A percentile compares a stretch with the other conserved stretches of the same genome.
Conservation (phyloP, 2,888 invertebrate species). For the Hirtodrosophila trivittata region DNA sequence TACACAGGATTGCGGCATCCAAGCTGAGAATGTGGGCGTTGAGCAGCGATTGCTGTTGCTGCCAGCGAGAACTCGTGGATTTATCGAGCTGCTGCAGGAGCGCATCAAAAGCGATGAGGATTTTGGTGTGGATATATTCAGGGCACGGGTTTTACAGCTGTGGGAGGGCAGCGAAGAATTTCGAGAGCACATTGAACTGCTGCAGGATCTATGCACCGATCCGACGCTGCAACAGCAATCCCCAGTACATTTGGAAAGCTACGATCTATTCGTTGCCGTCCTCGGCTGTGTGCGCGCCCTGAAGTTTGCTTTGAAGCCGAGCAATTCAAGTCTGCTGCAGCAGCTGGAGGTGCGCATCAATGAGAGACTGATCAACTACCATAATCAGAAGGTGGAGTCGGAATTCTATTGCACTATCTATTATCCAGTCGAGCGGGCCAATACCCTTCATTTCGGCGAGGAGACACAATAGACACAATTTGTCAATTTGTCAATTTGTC, state of each 20-base stretch:
- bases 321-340: conserved; percentile 65
- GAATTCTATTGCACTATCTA: conserved; percentile 81
- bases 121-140: conserved; percentile 35
- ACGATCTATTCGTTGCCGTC: conserved; percentile 75
- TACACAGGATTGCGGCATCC: conserved; percentile 53
- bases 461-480: conserved; percentile 4
- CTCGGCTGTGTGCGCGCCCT: conserved; percentile 71
- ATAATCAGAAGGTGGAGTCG: conserved; percentile 73
- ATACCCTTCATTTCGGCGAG: conserved; percentile 14
- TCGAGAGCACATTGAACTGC: conserved; percentile 68
- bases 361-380: conserved; percentile 71
- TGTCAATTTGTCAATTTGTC: not conserved
- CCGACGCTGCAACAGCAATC: conserved; percentile 1
- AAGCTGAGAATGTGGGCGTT: conserved; percentile 64
- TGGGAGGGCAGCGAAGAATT: conserved; percentile 72
- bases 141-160: conserved; percentile 55
- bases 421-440: conserved; percentile 75
- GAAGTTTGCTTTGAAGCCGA: conserved; percentile 68
- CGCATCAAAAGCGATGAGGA: conserved; percentile 10
- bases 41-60: conserved; percentile 58
- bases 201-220: conserved; percentile 52
- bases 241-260: conserved; percentile 46
- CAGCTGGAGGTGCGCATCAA: conserved; percentile 76
- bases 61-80: conserved; percentile 55
- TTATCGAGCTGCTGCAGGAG: conserved; percentile 58